These are phyloP conservation scores for Amphimedon queenslandica DNA, from an alignment of 37 sponge, comb jelly and placozoan species.

Conservation along the genomic window DNA sequence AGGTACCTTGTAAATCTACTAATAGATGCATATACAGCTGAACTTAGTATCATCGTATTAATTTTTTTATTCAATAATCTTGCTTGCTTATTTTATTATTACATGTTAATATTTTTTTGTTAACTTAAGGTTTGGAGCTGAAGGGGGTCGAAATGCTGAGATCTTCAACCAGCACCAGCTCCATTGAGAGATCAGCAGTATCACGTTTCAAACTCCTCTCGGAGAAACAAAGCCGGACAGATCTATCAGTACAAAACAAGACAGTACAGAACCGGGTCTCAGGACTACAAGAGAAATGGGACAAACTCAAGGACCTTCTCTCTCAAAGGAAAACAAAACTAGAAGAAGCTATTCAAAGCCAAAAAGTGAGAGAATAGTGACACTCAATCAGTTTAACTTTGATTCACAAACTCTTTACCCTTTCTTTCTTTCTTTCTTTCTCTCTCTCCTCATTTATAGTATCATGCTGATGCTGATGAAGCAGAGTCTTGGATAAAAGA, in stretches of 20 bases:
- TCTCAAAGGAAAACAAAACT: slow-evolving; percentile 57
- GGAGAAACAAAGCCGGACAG: slow-evolving; percentile 44
- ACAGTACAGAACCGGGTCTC: slow-evolving; percentile 58
- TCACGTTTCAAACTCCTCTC: neutral
- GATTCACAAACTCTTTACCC: neutral
- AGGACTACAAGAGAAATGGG: slow-evolving; percentile 78
- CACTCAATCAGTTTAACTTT: neutral
- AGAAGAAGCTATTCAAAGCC: slow-evolving; percentile 79
- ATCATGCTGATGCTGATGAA: slow-evolving; percentile 92
- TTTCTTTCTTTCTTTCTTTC: neutral
- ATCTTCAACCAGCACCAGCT: neutral
- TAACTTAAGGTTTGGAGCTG: neutral
- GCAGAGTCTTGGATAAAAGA: slow-evolving; percentile 93
- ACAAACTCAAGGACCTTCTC: slow-evolving; percentile 78
- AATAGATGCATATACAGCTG: too few relatives aligned
- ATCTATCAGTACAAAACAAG: slow-evolving; percentile 59
- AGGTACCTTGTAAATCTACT: slow-evolving; percentile 20
- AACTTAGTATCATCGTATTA: too few relatives aligned
- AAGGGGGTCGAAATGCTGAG: neutral
- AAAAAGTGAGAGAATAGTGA: slow-evolving; percentile 52
- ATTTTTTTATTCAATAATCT: too few relatives aligned
- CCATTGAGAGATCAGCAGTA: neutral
- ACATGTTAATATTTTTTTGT: slow-evolving; percentile 1
- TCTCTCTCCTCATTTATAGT: slow-evolving; percentile 47
- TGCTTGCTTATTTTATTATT: too few relatives aligned